These are phyloP conservation scores for Dendropsophus ebraccatus DNA, from an alignment of 2,113 vertebrate species.

Conservation along the genomic window DNA sequence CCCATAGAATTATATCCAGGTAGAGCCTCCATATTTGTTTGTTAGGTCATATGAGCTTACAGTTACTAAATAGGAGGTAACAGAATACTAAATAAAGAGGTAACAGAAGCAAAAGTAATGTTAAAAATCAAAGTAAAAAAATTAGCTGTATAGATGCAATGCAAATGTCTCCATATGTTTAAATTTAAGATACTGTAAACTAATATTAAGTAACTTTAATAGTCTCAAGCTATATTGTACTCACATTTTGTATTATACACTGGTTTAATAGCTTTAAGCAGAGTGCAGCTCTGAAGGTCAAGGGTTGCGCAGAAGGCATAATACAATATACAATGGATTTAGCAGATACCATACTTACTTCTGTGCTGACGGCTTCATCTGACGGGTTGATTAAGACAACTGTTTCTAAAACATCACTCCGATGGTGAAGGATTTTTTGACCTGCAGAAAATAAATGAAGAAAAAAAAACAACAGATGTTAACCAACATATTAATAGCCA, in stretches of 20 bases:
- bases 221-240: neutral
- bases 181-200: no score
- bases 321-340: neutral
- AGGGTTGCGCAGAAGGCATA: neutral
- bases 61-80: no score
- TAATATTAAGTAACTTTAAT: neutral
- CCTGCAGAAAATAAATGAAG: constrained; percentile 73
- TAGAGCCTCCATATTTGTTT: no score
- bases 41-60: no score
- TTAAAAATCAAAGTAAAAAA: no score
- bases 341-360: constrained; percentile 72
- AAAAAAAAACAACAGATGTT: constrained; percentile 50
- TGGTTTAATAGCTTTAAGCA: neutral
- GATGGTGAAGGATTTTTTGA: constrained; percentile 96
- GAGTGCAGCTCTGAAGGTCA: neutral
- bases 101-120: no score
- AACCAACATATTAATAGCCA: constrained; percentile 46
- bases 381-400: constrained; percentile 97
- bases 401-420: constrained; percentile 92
- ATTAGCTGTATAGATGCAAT: no score
- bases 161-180: no score
- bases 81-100: no score
- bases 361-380: constrained; percentile 93
- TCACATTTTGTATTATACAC: neutral
- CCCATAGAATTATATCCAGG: no score